Conservation (phyloP, 2,888 invertebrate genomes). For the Pterostichus niger region DNA sequence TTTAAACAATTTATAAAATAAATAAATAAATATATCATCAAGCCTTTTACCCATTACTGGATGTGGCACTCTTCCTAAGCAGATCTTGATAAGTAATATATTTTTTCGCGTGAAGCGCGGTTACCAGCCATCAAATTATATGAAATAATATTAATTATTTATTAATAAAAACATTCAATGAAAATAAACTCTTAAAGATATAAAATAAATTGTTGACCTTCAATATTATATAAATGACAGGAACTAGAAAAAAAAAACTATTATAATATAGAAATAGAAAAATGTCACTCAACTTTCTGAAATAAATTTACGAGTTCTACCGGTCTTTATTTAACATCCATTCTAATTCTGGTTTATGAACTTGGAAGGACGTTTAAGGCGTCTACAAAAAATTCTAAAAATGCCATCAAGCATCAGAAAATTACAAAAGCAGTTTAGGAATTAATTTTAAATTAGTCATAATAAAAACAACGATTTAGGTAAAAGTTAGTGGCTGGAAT, state of each 20-base stretch:
- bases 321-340: neutral
- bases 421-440: slow-evolving; percentile 25
- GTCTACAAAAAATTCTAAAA: slow-evolving; percentile 33
- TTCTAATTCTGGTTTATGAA: slow-evolving; percentile 22
- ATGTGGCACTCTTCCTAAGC: too few relatives aligned
- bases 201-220: neutral
- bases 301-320: slow-evolving; percentile 28
- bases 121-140: too few relatives aligned
- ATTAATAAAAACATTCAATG: neutral
- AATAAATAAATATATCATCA: too few relatives aligned
- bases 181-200: neutral
- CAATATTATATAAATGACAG: neutral
- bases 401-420: slow-evolving; percentile 29
- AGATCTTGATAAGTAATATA: too few relatives aligned
- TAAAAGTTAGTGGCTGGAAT: slow-evolving; percentile 29
- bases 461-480: slow-evolving; percentile 4
- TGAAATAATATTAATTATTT: neutral
- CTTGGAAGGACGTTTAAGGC: slow-evolving; percentile 32
- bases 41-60: too few relatives aligned
- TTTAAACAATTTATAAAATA: too few relatives aligned
- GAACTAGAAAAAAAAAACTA: neutral
- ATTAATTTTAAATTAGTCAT: slow-evolving; percentile 34
- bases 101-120: too few relatives aligned
- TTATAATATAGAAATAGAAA: neutral
- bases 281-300: slow-evolving; percentile 31